Conservation (phyloP, 1,140 invertebrate genomes). For the Hermatobates lingyangjiaoensis region DNA sequence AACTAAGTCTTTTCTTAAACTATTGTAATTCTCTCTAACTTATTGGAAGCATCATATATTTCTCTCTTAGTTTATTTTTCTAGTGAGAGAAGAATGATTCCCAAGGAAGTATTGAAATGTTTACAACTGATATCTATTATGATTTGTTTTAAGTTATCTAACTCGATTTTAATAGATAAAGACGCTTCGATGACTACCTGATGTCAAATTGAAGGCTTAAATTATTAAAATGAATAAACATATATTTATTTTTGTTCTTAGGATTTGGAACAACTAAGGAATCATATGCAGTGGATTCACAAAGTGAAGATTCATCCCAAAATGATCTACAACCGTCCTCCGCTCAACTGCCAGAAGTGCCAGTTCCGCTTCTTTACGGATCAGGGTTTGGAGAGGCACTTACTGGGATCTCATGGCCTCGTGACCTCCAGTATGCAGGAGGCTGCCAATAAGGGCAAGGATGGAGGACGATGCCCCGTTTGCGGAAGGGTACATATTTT, state of each 20-base stretch:
- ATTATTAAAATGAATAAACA: no score
- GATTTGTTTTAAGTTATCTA: no score
- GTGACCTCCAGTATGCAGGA: slow-evolving; percentile 92
- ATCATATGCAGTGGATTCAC: slow-evolving; percentile 92
- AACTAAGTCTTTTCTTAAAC: no score
- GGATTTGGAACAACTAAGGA: slow-evolving; percentile 75
- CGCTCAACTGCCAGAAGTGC: slow-evolving; percentile 89
- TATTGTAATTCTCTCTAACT: no score
- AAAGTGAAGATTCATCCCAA: slow-evolving; percentile 92
- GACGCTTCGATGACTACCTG: no score
- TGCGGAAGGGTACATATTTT: slow-evolving; percentile 73
- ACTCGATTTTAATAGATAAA: no score
- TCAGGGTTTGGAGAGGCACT: slow-evolving; percentile 74
- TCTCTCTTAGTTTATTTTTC: no score
- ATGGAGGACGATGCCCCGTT: slow-evolving; percentile 79
- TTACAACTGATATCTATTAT: no score
- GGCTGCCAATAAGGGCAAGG: slow-evolving; percentile 83
- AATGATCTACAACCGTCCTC: slow-evolving; percentile 86
- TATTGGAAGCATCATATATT: no score
- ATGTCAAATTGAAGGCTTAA: no score
- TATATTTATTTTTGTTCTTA: slow-evolving; percentile 21
- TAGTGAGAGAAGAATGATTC: no score
- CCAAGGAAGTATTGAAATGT: no score
- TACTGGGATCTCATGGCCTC: slow-evolving; percentile 78
- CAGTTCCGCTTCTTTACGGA: slow-evolving; percentile 71